These are phyloP conservation scores for Montipora cactus DNA, from an alignment of 64 coral and sea anemone species.

Conservation along the genomic window DNA sequence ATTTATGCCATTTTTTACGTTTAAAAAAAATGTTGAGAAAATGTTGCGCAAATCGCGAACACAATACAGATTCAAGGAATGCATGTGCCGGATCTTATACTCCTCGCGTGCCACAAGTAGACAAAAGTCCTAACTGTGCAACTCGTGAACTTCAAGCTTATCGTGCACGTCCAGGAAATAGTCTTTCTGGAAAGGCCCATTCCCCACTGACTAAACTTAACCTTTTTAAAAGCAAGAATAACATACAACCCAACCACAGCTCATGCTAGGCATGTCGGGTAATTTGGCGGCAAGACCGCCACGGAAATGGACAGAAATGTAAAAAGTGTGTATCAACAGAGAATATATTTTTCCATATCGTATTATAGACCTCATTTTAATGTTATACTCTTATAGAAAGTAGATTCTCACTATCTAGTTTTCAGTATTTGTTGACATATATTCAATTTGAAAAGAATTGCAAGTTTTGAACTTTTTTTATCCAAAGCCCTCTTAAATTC, in stretches of 20 bases:
- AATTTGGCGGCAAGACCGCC: constrained; percentile 50
- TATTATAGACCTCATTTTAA: constrained; percentile 23
- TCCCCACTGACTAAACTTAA: background rate
- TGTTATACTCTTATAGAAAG: background rate
- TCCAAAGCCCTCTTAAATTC: background rate
- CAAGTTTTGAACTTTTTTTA: background rate
- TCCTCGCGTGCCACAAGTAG: too few relatives aligned
- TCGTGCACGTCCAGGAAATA: background rate
- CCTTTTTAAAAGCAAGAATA: background rate
- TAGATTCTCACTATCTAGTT: background rate
- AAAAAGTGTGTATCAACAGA: constrained; percentile 41
- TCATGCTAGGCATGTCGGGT: constrained; percentile 62
- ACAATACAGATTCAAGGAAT: too few relatives aligned
- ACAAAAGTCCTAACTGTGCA: too few relatives aligned
- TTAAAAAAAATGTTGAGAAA: too few relatives aligned
- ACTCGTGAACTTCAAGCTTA: too few relatives aligned
- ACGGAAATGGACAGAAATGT: constrained; percentile 18
- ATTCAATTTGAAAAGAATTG: background rate
- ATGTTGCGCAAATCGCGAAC: too few relatives aligned
- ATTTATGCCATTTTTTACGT: too few relatives aligned
- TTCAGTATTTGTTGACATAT: background rate
- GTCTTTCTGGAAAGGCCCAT: background rate
- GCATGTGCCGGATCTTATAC: too few relatives aligned
- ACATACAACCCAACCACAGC: background rate
- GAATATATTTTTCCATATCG: constrained; percentile 61